Base-by-base conservation (phyloP, 2,113 vertebrate genomes). In the Anoplopoma fimbria region DNA sequence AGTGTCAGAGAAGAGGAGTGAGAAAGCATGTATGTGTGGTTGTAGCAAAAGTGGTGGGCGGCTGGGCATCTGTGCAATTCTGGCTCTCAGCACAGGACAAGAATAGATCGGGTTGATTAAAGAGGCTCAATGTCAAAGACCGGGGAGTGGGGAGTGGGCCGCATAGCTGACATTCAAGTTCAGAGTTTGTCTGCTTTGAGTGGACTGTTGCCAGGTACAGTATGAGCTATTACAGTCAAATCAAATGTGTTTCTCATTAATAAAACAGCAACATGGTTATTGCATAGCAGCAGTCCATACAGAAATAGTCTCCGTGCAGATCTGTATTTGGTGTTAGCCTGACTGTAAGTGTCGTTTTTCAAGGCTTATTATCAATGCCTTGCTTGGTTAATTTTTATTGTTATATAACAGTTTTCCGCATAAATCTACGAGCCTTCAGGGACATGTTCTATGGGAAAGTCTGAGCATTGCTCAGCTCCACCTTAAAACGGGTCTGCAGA, bases 401-500 rank as follows among this genome's bases (percentile, higher is more conserved):
- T 90, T 87, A 88, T 64, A 77, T 79, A 92, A 92, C 74, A 34
- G 63, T 87, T 87, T 85, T 76, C 12, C 42, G 73, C 79, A 21
- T 57, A 51, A 25, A 23, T 40, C 68, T 58, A 69, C 0, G 14
- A 74, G 80, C 75, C 64, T 45, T 29, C 7, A 51, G 65, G 69
- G 85, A 88, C 63, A 81, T 71, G 75, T 85, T 83, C 85, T 21
- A 69, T 33, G 40, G 34, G 19, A 42, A 77, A 80, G 62, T 77
- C 57, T 57, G 64, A 69, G 67, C 13, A 33, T 74, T 85, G 69
- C 49, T 65, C 63, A 47, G 72, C 79, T 93, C 94, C 93, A 95
- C 94, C 94, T 96, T 95, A 95, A 95, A 91, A 89, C 34, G 79
- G 63, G 47, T 77, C 85, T 85, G 84, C 63, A 73, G 73, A 75